Conservation (phyloP, 2,113 vertebrate species). For the Bubo scandiacus region DNA sequence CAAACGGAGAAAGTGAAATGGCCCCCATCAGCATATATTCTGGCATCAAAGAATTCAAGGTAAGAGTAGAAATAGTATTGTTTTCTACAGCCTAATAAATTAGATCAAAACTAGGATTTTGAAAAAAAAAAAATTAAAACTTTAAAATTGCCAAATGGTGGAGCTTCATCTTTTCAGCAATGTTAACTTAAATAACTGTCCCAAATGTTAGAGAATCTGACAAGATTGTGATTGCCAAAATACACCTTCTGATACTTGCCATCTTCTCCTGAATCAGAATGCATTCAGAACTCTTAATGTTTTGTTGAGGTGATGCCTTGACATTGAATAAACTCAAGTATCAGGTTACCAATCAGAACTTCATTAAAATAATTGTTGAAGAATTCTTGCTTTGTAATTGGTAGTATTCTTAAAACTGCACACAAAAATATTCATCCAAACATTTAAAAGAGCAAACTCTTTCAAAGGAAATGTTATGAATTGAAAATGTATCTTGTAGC, state of each 20-base stretch:
- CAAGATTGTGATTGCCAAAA: not conserved
- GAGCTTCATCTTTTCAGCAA: not conserved
- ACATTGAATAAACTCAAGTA: not conserved
- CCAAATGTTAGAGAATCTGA: not conserved
- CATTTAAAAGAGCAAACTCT: not conserved
- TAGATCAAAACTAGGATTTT: not conserved
- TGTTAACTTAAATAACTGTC: not conserved
- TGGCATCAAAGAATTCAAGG: conserved; percentile 94
- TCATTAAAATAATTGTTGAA: not conserved
- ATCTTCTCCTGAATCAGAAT: not conserved
- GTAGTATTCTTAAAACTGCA: not conserved
- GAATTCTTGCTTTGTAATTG: not conserved
- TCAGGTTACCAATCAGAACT: not conserved
- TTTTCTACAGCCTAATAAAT: not conserved
- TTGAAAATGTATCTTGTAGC: not conserved
- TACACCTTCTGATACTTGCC: not conserved
- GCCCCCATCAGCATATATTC: conserved; percentile 87
- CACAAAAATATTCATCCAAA: not conserved
- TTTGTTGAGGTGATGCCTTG: not conserved
- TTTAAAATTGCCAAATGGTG: not conserved
- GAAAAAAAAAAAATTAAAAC: not conserved
- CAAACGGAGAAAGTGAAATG: conserved; percentile 80
- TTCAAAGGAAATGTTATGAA: not conserved
- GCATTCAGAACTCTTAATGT: not conserved
- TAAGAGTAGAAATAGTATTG: conserved; percentile 52